Base-by-base conservation (phyloP, 2,888 invertebrate species). In the Drosophila glabriapex region DNA sequence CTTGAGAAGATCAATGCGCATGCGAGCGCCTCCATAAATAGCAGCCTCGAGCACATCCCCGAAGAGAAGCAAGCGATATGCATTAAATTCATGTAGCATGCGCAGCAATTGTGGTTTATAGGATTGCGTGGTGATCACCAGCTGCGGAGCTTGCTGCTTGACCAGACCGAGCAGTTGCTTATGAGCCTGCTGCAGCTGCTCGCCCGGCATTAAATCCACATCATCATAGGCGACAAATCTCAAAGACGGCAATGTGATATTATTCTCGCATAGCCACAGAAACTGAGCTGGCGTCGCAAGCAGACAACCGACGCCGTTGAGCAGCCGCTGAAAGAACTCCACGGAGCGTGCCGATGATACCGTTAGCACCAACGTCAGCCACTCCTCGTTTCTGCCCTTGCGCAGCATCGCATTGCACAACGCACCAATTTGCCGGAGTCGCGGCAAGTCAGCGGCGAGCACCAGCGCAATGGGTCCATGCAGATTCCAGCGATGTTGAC, bases 21-120 rank as follows among this genome's bases (percentile, higher is more conserved):
- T n/a, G 3, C 31, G 53, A 0, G 64, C 54, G 3, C 83, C 71
- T 0, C 89, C 85, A 33, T 85, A 90, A 1, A 85, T 9, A 3
- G 89, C 80, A 0, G 85, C 89, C 68, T 85, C 89, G n/a, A 85
- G 60, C 1, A 80, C 22, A 33, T 85, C 89, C 0, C 90, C 89
- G 43, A 85, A 88, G 1, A 85, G 58, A 7, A 85, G 9, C 54
- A 80, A 46, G 6, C 81, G 67, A 2, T 75, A 7, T 1, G 31
- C 19, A 50, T 67, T 87, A 5, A 69, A 43, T 1, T 55, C 59
- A 0, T 10, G 25, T 19, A 87, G 2, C 49, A 68, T 68, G 6
- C 33, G 12, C 5, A 82, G 50, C 7, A 69, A n/a, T 1, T 28
- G n/a, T 3, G 7, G 22, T 0, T 70, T 49, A 33, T 59, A 83